Evolutionary conservation across 1,140 invertebrate genomes (phyloP), one percentile per base, ranked within the genome.

Genomic region (Drosophila bocqueti): DNA sequence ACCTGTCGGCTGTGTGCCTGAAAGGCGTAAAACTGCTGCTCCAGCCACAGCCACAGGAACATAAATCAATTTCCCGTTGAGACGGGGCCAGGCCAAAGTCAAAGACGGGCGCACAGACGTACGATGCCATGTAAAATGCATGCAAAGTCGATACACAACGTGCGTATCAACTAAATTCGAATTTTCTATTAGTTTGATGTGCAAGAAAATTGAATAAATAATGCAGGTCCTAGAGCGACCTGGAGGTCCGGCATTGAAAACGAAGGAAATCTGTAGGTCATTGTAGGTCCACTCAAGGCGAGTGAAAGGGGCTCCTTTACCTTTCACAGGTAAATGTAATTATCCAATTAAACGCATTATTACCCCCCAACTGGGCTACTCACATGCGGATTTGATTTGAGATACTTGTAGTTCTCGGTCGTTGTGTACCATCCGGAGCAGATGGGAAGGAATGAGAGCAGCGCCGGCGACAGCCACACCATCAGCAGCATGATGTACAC

Each of bases 341-440:
- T 43, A 59, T 49, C n/a, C 67, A 54, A 73, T 73, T 62, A 62
- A 54, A 24, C 18, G 45, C 31, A 42, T 58, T 40, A 47, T 26
- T 31, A 24, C 24, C 26, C n/a, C n/a, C 0, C 4, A 29, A 50
- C 11, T 36, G 11, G n/a, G n/a, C 24, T 59, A 90, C 92, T 93
- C 78, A 96, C 94, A 76, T 97, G 95, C 4, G 96, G 96, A 92
- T 97, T 95, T 50, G 94, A 93, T 81, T 94, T 94, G 40, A 96
- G 94, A 84, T 95, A 96, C 43, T 95, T 94, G 64, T 97, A 94
- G 90, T 98, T 96, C 76, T 97, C 96, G n/a, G 94, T 93, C 0
- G 97, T 98, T 0, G 97, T 97, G 93, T 98, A 98, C 97, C 97
- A 98, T 4, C 97, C 97, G 92, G 96, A 96, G 92, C 99, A 99